Conservation (phyloP, 1,140 invertebrate species). For the Drosophila ironensis region DNA sequence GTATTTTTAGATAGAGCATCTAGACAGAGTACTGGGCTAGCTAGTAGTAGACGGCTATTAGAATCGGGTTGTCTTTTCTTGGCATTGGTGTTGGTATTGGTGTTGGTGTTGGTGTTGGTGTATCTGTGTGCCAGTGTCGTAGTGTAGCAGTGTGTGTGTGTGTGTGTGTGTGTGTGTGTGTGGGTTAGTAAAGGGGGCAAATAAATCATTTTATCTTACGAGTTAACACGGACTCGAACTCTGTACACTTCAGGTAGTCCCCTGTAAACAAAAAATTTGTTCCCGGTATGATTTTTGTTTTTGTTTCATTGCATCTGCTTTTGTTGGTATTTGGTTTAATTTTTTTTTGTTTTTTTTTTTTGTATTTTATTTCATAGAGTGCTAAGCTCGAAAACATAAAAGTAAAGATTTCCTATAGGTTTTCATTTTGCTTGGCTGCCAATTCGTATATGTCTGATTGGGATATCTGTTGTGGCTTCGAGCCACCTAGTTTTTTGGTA, state of each 20-base stretch:
- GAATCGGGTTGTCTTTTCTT: conserved; percentile 18
- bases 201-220: conserved; percentile 85
- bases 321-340: conserved; percentile 40
- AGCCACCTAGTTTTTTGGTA: conserved; percentile 4
- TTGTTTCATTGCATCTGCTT: conserved; percentile 54
- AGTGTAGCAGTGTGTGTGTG: conserved; percentile 10
- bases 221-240: conserved; percentile 89
- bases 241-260: conserved; percentile 88
- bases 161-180: conserved; percentile 31
- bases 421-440: conserved; percentile 54
- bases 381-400: conserved; percentile 30
- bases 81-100: background rate
- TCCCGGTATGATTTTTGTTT: conserved; percentile 82
- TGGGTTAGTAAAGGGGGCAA: conserved; percentile 55
- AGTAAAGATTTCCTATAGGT: conserved; percentile 2
- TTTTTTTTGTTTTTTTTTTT: conserved; percentile 10
- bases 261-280: conserved; percentile 88
- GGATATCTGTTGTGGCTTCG: conserved; percentile 18
- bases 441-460: conserved; percentile 41
- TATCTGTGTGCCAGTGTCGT: conserved; percentile 14
- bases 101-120: background rate
- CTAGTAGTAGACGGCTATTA: conserved; percentile 38
- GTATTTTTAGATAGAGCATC: conserved; percentile 39
- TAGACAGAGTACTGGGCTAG: conserved; percentile 37
- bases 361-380: conserved; percentile 23